Evolutionary conservation across 2,113 vertebrate genomes (phyloP).

Genomic region (Macrotus californicus): DNA sequence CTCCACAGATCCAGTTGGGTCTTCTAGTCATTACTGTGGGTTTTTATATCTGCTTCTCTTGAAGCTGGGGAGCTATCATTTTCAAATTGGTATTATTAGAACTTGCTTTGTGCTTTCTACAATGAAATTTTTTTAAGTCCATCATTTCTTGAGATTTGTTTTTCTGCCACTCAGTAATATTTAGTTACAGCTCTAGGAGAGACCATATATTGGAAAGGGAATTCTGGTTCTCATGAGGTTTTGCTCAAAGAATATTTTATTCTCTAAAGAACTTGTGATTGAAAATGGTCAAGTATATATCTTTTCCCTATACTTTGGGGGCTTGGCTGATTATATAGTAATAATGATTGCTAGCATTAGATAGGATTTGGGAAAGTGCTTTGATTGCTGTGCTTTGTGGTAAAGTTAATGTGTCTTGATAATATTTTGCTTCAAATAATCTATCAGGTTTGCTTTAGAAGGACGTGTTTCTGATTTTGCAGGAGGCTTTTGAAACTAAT

Average conservation of each 20-base stretch:
- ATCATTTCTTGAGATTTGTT: constrained; percentile 68
- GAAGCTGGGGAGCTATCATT: constrained; percentile 56
- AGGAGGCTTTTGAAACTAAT: constrained; percentile 9
- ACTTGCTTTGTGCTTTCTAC: constrained; percentile 65
- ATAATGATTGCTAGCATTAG: constrained; percentile 31
- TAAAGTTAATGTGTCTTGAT: constrained; percentile 45
- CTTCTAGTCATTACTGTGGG: constrained; percentile 18
- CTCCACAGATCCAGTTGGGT: not conserved
- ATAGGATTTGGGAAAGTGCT: constrained; percentile 39
- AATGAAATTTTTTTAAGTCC: constrained; percentile 65
- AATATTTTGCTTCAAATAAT: constrained; percentile 47
- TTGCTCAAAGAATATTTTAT: constrained; percentile 63
- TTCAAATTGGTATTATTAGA: constrained; percentile 67
- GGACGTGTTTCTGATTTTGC: constrained; percentile 30
- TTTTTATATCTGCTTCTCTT: constrained; percentile 48
- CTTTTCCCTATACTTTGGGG: constrained; percentile 47
- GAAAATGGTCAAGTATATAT: constrained; percentile 62
- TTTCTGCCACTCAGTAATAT: constrained; percentile 70
- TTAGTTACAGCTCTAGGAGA: constrained; percentile 66
- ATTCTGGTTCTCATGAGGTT: constrained; percentile 66
- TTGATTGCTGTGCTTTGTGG: constrained; percentile 40
- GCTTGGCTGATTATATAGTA: constrained; percentile 50
- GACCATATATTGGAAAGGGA: constrained; percentile 71
- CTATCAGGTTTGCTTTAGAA: constrained; percentile 35
- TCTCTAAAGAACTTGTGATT: constrained; percentile 68